Conservation (phyloP, 2,113 vertebrate genomes). For the Trinectes maculatus region DNA sequence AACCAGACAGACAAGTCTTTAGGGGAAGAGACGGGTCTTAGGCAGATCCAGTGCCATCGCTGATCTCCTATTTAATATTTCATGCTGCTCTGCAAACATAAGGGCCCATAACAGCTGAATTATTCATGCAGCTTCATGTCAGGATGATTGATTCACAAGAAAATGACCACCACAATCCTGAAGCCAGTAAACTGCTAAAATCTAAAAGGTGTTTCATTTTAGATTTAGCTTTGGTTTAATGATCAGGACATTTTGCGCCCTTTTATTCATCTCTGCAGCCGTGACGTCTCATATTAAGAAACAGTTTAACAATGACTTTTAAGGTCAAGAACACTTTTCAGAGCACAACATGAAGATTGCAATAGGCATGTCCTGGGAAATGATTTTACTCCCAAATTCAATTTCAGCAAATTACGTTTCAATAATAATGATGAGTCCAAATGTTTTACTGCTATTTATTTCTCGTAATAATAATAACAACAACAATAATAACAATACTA, state of each 20-base stretch:
- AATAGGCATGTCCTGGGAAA: too few relatives aligned
- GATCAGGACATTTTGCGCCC: not conserved
- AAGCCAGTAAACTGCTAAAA: constrained; percentile 1
- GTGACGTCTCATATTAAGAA: not conserved
- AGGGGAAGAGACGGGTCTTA: constrained; percentile 15
- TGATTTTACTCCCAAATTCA: too few relatives aligned
- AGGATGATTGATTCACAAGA: constrained; percentile 69
- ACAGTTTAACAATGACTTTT: too few relatives aligned
- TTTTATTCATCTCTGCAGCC: not conserved
- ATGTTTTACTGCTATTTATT: not conserved
- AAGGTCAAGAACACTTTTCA: too few relatives aligned
- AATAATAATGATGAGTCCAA: too few relatives aligned
- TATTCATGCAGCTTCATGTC: constrained; percentile 72
- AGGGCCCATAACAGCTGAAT: constrained; percentile 67
- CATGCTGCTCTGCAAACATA: constrained; percentile 64
- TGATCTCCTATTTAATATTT: constrained; percentile 70
- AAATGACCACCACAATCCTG: constrained; percentile 38
- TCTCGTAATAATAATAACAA: not conserved
- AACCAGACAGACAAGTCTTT: constrained; percentile 35
- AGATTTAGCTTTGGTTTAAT: not conserved
- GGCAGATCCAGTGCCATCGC: constrained; percentile 33
- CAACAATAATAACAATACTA: not conserved
- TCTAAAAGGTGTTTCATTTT: not conserved
- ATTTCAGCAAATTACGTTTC: too few relatives aligned
- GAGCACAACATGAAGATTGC: too few relatives aligned